Evolutionary conservation across 2,888 invertebrate genomes (phyloP).

Genomic region (Hirtodrosophila trivittata): DNA sequence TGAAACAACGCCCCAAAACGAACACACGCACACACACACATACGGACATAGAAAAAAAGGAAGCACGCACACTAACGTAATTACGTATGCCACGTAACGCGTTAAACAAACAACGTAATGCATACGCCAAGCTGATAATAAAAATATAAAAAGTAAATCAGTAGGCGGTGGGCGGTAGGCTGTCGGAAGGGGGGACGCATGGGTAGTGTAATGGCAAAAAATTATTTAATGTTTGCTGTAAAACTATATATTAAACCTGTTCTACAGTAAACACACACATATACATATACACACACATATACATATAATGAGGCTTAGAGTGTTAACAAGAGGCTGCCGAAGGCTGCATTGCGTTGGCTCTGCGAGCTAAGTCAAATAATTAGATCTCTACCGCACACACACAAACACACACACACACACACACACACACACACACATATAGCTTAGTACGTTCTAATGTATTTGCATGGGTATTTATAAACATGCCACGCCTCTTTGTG

Average conservation of each 20-base stretch:
- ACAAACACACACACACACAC: slow-evolving; percentile 2
- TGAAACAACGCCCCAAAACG: slow-evolving; percentile 39
- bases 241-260: slow-evolving; percentile 24
- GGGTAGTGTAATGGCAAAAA: slow-evolving; percentile 44
- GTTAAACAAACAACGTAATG: slow-evolving; percentile 57
- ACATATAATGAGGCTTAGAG: slow-evolving; percentile 24
- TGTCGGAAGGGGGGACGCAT: too few species aligned
- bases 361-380: slow-evolving; percentile 29
- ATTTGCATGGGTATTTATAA: too few species aligned
- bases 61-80: slow-evolving; percentile 52
- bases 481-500: too few species aligned
- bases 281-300: not conserved
- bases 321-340: not conserved
- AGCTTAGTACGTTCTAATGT: too few species aligned
- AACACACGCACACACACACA: slow-evolving; percentile 4
- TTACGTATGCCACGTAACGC: slow-evolving; percentile 63
- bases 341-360: not conserved
- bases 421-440: not conserved
- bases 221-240: slow-evolving; percentile 29
- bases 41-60: not conserved
- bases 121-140: slow-evolving; percentile 51
- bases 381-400: slow-evolving; percentile 21
- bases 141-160: slow-evolving; percentile 11
- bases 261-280: not conserved
- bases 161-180: too few species aligned